Evolutionary conservation across 2,888 invertebrate species (phyloP).

Genomic region (Rhodophaea formosa): DNA sequence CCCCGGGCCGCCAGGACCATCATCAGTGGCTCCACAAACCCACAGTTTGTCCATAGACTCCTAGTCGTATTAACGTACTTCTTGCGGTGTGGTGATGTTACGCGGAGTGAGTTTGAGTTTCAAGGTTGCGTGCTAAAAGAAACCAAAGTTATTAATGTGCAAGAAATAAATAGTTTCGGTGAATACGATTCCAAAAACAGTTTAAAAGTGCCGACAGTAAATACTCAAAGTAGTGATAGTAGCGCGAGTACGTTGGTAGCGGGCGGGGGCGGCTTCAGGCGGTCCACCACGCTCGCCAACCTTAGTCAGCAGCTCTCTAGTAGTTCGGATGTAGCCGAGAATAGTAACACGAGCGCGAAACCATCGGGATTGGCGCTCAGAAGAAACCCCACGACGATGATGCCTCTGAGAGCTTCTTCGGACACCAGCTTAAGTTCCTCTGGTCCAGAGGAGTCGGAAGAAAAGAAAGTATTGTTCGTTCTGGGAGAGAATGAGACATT

Average conservation of each 20-base stretch:
- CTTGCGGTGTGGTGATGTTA: slow-evolving; percentile 89
- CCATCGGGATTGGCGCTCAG: slow-evolving; percentile 46
- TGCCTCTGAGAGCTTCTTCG: slow-evolving; percentile 51
- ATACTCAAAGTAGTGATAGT: slow-evolving; percentile 58
- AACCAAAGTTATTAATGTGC: slow-evolving; percentile 53
- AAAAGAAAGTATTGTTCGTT: slow-evolving; percentile 84
- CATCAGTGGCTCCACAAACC: slow-evolving; percentile 85
- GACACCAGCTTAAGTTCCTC: slow-evolving; percentile 64
- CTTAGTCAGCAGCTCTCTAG: slow-evolving; percentile 67
- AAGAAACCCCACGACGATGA: slow-evolving; percentile 57
- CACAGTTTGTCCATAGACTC: slow-evolving; percentile 85
- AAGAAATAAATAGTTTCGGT: slow-evolving; percentile 29
- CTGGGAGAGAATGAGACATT: slow-evolving; percentile 86
- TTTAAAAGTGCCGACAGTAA: slow-evolving; percentile 46
- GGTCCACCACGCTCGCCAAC: slow-evolving; percentile 60
- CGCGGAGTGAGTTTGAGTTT: slow-evolving; percentile 69
- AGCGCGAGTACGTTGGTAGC: slow-evolving; percentile 57
- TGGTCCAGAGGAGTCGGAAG: slow-evolving; percentile 53
- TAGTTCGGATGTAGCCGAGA: slow-evolving; percentile 44
- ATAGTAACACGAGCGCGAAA: slow-evolving; percentile 39
- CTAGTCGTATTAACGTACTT: slow-evolving; percentile 92
- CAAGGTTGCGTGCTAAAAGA: slow-evolving; percentile 56
- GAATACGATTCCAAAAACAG: slow-evolving; percentile 33
- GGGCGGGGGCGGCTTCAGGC: slow-evolving; percentile 56
- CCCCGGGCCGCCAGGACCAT: slow-evolving; percentile 89